Evolutionary conservation across 1,140 invertebrate genomes (phyloP).

Genomic region (Trichonephila clavipes): DNA sequence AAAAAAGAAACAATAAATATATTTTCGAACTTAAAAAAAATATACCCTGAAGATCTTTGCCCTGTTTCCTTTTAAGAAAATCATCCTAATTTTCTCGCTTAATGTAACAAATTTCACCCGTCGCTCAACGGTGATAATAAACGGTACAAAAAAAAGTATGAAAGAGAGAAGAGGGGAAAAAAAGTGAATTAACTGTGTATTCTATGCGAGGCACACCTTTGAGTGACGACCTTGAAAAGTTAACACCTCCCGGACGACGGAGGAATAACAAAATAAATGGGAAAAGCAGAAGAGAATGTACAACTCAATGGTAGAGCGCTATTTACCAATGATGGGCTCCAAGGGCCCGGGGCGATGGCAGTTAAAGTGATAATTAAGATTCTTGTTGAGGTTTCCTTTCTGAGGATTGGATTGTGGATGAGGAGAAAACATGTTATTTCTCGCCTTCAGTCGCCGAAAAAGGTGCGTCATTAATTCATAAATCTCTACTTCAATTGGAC

Average conservation of each 20-base stretch:
- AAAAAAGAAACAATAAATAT: too few relatives aligned
- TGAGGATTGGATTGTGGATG: slow-evolving; percentile 6
- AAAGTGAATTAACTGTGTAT: slow-evolving; percentile 16
- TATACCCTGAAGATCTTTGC: too few relatives aligned
- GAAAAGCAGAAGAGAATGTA: not conserved
- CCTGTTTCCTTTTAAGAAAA: not conserved
- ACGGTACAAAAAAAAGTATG: not conserved
- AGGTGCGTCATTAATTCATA: not conserved
- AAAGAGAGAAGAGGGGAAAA: not conserved
- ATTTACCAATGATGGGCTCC: not conserved
- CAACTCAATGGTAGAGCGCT: not conserved
- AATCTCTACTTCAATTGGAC: not conserved
- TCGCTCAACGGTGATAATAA: not conserved
- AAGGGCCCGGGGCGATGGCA: not conserved
- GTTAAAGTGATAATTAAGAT: slow-evolving; percentile 38
- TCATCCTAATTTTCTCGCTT: not conserved
- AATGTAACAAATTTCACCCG: slow-evolving; percentile 1
- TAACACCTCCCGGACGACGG: slow-evolving; percentile 19
- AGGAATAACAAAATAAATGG: not conserved
- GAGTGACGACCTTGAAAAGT: slow-evolving; percentile 34
- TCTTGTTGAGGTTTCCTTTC: slow-evolving; percentile 36
- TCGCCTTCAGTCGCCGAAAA: not conserved
- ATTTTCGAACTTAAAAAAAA: too few relatives aligned
- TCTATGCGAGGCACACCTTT: slow-evolving; percentile 19
- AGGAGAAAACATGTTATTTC: slow-evolving; percentile 15